Base-by-base conservation (phyloP, 2,888 invertebrate species). In the Pyralis farinalis region DNA sequence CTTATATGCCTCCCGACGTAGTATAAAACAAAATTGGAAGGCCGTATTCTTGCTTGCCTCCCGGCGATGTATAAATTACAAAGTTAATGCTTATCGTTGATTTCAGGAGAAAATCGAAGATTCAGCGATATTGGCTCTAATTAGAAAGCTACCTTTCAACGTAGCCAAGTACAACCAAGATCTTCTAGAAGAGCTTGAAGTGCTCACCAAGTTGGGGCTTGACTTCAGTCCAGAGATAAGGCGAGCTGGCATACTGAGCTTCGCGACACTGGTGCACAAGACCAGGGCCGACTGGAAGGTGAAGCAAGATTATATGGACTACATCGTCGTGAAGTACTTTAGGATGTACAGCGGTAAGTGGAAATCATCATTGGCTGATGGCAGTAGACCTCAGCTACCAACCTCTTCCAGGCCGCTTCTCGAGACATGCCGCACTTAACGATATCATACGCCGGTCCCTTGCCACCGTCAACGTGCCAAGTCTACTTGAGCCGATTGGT, bases 121-220 rank as follows among this genome's bases (percentile, higher is more conserved):
- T 12, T 90, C 92, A 1, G 91, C 92, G 0, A 90, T 94, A 0
- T 88, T 93, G 3, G 92, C 93, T 28, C 75, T 94, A 25, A 84
- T 94, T 12, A 90, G 93, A 0, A 92, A 93, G 29, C 83, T 94
- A 37, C 94, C 94, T 0, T 94, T 94, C 74, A 92, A 94, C 67
- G 90, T 94, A 21, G 91, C 92, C 7, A 91, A 92, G 16, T 75
- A 78, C 41, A 78, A 73, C 39, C 82, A 83, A 40, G 69, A 75
- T 8, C 68, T 91, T 1, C 81, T 94, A 0, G 89, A 90, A 29
- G 91, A 90, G 40, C 74, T 93, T 63, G 92, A 93, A 55, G 75
- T 75, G 0, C 70, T 88, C 43, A 81, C 78, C 28, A 85, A 82
- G 42, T 34, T 88, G 1, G 77, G 82, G 0, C 58, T 78, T 20